A percentile compares a stretch with the other conserved stretches of the same genome.
These are phyloP conservation scores for Phoeniculus purpureus DNA, from an alignment of 2,797 vertebrate genomes.

Conservation along the genomic window DNA sequence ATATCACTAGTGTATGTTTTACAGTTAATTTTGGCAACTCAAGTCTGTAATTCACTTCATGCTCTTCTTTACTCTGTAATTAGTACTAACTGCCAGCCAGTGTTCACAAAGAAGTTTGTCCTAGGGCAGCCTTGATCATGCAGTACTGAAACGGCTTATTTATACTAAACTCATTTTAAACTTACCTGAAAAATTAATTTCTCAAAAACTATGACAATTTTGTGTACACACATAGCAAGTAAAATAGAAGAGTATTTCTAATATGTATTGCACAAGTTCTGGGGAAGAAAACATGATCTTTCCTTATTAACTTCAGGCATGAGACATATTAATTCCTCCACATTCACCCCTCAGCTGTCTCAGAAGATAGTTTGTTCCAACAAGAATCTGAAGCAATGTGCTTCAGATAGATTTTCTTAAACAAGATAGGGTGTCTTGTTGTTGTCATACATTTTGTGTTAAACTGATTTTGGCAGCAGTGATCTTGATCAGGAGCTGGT, in stretches of 20 bases:
- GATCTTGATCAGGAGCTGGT: not conserved
- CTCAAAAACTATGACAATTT: not conserved
- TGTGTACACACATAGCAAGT: not conserved
- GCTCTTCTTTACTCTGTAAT: not conserved
- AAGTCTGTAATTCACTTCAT: not conserved
- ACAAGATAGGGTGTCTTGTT: not conserved
- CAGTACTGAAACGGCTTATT: not conserved
- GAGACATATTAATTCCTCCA: not conserved
- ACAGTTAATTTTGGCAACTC: constrained; percentile 19
- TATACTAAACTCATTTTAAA: not conserved
- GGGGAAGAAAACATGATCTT: not conserved
- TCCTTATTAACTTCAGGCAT: not conserved
- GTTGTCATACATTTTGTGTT: not conserved
- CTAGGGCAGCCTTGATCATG: not conserved
- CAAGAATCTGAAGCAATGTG: not conserved
- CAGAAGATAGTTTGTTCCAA: not conserved
- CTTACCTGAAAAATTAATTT: not conserved
- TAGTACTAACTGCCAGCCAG: not conserved
- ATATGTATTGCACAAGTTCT: not conserved
- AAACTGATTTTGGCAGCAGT: not conserved
- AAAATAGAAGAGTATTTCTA: not conserved
- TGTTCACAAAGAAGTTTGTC: not conserved
- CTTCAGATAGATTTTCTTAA: not conserved
- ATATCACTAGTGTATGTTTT: not conserved
- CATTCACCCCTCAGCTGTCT: not conserved